phyloP scores from a whole-genome alignment of 1,140 invertebrate genomes.

The Asobara japonica region DNA sequence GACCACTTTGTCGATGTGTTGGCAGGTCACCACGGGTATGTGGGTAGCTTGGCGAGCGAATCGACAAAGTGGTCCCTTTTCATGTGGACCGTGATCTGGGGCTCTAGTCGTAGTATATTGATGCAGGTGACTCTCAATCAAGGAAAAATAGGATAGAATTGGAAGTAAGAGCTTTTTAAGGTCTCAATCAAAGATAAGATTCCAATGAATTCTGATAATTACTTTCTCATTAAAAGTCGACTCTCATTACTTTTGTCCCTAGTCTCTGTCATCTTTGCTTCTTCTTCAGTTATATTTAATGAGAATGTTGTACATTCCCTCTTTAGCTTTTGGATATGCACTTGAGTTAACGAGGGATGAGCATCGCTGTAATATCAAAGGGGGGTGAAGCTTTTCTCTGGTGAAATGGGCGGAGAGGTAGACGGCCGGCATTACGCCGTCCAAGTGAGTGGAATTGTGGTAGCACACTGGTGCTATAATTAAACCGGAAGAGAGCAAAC shows the following conservation, averaged over 20 bases:
- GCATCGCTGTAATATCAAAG: slow-evolving; percentile 8
- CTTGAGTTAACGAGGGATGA: slow-evolving; percentile 8
- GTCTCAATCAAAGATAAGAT: too few species aligned
- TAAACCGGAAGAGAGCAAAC: slow-evolving; percentile 16
- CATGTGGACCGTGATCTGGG: too few species aligned
- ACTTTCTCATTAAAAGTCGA: neutral
- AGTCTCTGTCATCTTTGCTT: neutral
- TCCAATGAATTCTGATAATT: neutral
- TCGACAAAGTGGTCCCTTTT: too few species aligned
- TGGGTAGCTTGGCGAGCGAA: too few species aligned
- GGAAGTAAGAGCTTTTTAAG: too few species aligned
- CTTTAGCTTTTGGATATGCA: neutral
- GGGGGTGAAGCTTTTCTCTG: neutral
- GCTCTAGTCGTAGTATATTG: too few species aligned
- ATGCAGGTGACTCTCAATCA: too few species aligned
- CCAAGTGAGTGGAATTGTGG: slow-evolving; percentile 15
- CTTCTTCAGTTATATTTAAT: neutral
- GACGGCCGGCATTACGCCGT: slow-evolving; percentile 14
- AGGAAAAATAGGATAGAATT: too few species aligned
- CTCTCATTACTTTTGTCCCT: neutral
- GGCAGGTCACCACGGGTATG: too few species aligned
- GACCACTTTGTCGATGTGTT: too few species aligned
- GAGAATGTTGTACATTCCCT: neutral
- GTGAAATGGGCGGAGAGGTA: slow-evolving; percentile 4
- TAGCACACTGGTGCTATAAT: neutral